These are phyloP conservation scores for Mamestra brassicae DNA, from an alignment of 2,888 invertebrate species.

Conservation along the genomic window DNA sequence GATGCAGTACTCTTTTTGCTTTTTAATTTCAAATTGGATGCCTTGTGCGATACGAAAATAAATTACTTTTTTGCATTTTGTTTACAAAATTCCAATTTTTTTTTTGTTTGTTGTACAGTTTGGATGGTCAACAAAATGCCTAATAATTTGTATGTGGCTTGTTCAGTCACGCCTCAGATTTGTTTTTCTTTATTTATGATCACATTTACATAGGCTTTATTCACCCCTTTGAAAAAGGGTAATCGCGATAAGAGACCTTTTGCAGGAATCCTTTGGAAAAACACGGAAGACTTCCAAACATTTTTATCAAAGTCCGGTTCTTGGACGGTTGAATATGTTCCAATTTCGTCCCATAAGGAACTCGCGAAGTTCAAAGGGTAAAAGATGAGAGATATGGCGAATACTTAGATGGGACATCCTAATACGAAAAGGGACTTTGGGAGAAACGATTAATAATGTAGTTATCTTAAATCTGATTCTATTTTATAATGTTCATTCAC, in stretches of 20 bases:
- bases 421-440: background rate
- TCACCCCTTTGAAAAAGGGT: constrained; percentile 23
- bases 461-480: background rate
- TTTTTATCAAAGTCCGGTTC: constrained; percentile 39
- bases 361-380: constrained; percentile 46
- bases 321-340: constrained; percentile 19
- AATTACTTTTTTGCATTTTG: background rate
- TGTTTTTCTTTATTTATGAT: constrained; percentile 28
- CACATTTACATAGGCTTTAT: constrained; percentile 14
- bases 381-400: constrained; percentile 31
- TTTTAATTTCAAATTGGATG: background rate
- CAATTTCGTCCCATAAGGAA: constrained; percentile 33
- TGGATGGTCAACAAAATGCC: background rate
- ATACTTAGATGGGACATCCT: constrained; percentile 8
- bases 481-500: background rate
- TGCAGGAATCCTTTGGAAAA: constrained; percentile 27
- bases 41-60: background rate
- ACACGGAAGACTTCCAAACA: constrained; percentile 19
- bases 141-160: constrained; percentile 24
- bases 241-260: constrained; percentile 33
- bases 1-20: constrained; percentile 72
- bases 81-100: background rate
- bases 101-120: background rate
- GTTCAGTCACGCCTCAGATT: constrained; percentile 37
- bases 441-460: background rate